Evolutionary conservation across 2,888 invertebrate species (phyloP).

Genomic region (Habrosyne pyritoides): DNA sequence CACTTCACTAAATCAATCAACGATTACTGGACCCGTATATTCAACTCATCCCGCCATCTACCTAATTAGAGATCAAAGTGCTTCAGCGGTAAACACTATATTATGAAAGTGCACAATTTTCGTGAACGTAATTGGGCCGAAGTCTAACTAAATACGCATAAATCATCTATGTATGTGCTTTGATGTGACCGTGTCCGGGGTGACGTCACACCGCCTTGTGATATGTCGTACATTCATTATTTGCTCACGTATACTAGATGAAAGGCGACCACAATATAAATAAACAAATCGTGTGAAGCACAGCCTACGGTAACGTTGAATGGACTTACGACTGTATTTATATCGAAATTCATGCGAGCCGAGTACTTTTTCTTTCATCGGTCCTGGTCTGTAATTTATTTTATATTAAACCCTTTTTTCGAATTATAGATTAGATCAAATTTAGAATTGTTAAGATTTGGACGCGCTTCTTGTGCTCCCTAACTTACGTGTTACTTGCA

Average conservation of each 20-base stretch:
- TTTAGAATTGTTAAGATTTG: too few relatives aligned
- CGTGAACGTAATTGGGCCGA: constrained; percentile 73
- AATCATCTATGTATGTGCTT: constrained; percentile 71
- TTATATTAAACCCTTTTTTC: too few relatives aligned
- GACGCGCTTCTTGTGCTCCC: too few relatives aligned
- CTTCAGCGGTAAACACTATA: constrained; percentile 66
- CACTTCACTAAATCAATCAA: constrained; percentile 64
- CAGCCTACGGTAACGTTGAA: constrained; percentile 63
- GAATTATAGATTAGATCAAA: too few relatives aligned
- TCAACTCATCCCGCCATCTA: constrained; percentile 46
- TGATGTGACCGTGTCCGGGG: constrained; percentile 77
- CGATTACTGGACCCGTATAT: constrained; percentile 49
- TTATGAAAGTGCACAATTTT: constrained; percentile 76
- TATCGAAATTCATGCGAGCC: constrained; percentile 68
- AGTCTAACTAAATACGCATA: constrained; percentile 76
- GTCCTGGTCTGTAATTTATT: too few relatives aligned
- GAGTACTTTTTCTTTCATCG: constrained; percentile 45
- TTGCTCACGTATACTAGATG: constrained; percentile 80
- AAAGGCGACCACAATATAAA: constrained; percentile 79
- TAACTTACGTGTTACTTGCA: too few relatives aligned
- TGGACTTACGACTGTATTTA: constrained; percentile 63
- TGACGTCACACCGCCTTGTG: constrained; percentile 69
- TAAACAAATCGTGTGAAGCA: constrained; percentile 75
- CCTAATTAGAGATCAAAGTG: constrained; percentile 79
- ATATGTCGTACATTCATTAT: constrained; percentile 80